Percentiles rank a stretch among this genome's conserved stretches.
Evolutionary conservation across 2,797 vertebrate genomes (phyloP).

Genomic region (Cichlasoma orientale): DNA sequence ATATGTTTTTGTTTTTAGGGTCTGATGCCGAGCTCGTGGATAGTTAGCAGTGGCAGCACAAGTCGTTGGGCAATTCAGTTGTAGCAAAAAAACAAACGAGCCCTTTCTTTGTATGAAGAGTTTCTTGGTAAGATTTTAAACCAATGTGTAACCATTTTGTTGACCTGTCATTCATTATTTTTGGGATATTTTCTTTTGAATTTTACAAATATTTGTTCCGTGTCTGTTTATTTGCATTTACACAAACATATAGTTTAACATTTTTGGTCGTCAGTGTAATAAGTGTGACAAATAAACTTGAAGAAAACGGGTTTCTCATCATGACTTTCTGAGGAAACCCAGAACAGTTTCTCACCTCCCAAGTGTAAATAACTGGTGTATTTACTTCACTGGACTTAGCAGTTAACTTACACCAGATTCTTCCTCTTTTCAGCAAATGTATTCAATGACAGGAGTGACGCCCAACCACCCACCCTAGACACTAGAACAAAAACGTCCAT

Average conservation of each 20-base stretch:
- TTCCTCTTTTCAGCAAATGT: background rate
- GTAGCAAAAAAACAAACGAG: conserved; percentile 26
- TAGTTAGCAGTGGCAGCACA: conserved; percentile 17
- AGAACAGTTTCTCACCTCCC: background rate
- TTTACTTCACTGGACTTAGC: background rate
- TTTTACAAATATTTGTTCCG: background rate
- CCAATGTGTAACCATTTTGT: background rate
- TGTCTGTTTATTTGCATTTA: conserved; percentile 31
- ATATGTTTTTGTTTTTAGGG: conserved; percentile 8
- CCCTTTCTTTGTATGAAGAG: conserved; percentile 18
- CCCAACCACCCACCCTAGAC: background rate
- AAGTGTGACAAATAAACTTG: conserved; percentile 63
- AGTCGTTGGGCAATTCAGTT: conserved; percentile 11
- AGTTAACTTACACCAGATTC: background rate
- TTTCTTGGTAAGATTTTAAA: background rate
- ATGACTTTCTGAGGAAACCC: background rate
- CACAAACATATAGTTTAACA: background rate
- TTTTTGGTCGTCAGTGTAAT: conserved; percentile 46
- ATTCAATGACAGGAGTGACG: background rate
- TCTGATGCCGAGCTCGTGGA: background rate
- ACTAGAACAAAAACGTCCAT: background rate
- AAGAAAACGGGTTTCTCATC: conserved; percentile 25
- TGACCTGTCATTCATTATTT: background rate
- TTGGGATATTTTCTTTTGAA: conserved; percentile 9
- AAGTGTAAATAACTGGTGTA: background rate